Base-by-base conservation (phyloP, 2,113 vertebrate species). In the Hylia prasina region DNA sequence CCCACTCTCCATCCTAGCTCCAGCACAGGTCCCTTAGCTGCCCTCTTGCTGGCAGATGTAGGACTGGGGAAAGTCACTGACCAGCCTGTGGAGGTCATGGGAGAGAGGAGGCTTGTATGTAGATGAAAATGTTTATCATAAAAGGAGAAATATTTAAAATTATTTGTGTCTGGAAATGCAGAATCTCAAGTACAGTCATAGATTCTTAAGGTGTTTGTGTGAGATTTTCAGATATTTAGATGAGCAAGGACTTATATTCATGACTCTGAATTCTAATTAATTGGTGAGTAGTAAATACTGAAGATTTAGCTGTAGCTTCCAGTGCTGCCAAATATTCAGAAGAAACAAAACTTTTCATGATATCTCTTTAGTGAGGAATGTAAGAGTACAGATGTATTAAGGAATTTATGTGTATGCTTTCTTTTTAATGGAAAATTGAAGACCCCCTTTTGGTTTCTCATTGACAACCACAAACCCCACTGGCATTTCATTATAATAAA, bases 231-330 rank as follows among this genome's bases (percentile, higher is more conserved):
- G 54, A 23, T 79, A 60, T 33, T 85, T 93, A 75, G 13, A 44
- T 61, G 42, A 86, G 15, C 20, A 40, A 69, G 44, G 35, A 33
- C 51, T 76, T 61, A 23, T 2, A 57, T 87, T 77, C 21, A 18
- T n/a, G n/a, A 14, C 30, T 82, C 40, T 80, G 84, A 69, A 73
- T 92, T 94, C 33, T 75, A 68, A 60, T 73, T 66, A 68, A 77
- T 53, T 79, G 76, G 17, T 15, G 39, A 64, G 35, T 50, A 78
- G 37, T 7, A 25, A 53, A n/a, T 65, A 47, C 35, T 77, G 54
- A 45, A 51, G 27, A 39, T 58, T 71, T 61, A 73, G 63, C 39
- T 93, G 48, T 53, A 69, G 33, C 30, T 93, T 84, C 30, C 15
- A 63, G 27, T 72, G 15, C 31, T 80, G 23, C 45, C 69, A 93